Evolutionary conservation across 2,888 invertebrate species (phyloP), one percentile per base, ranked within the genome.

Genomic region (Yponomeuta cagnagella): DNA sequence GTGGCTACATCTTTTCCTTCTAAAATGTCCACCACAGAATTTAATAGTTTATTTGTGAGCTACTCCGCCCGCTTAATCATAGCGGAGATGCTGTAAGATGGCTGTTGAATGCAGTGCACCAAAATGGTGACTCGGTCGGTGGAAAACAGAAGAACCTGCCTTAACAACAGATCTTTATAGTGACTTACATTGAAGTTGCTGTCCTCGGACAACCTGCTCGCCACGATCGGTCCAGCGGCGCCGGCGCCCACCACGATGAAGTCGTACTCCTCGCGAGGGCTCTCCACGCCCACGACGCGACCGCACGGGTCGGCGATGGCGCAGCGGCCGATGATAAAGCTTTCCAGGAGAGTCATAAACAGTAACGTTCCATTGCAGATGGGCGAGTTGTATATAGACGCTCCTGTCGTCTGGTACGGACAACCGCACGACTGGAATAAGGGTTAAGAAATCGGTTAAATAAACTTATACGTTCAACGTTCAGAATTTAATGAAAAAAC

Each of bases 221-320:
- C 95, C 0, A 94, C 94, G 1, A 94, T 92, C 0, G 95, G 89
- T 0, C 95, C 95, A 0, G 94, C 94, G 2, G 94, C 85, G 0
- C 95, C 95, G 10, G 92, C 94, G 0, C 95, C 95, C 15, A 95
- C 92, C 8, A 94, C 94, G 12, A 95, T 92, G 76, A 94, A 95
- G 77, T 95, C 95, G 75, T 95, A 95, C 37, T 86, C 87, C 0
- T 80, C 73, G 10, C 90, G 86, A 2, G 83, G 73, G 0, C 79
- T 76, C 0, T 79, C 73, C 63, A 79, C 82, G 0, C 94, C 92
- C 31, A 74, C 77, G 6, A 95, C 85, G 71, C 94, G 86, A 43
- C 90, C 81, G 81, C 95, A 95, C 0, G 94, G 91, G 31, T 93
- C 88, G 3, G 92, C 87, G 71, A 94, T 84, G 2, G 80, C 77